A percentile compares a stretch with the other conserved stretches of the same genome.
Evolutionary conservation across 2,113 vertebrate species (phyloP).

Genomic region (Chionis minor): DNA sequence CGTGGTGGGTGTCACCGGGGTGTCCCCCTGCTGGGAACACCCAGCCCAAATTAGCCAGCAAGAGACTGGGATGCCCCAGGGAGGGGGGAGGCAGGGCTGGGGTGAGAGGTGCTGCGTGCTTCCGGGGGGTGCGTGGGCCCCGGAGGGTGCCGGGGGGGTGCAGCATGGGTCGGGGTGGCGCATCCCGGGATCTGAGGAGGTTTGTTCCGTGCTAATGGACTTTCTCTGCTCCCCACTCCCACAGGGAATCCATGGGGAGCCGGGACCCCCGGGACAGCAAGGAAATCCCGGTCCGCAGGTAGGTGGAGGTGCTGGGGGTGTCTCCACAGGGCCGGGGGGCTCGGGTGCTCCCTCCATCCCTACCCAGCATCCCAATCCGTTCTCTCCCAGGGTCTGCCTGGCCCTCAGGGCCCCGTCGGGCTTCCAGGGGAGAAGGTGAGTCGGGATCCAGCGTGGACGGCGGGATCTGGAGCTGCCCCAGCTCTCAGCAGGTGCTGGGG

Average conservation of each 20-base stretch:
- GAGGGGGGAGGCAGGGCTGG: neutral
- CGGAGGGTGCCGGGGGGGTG: neutral
- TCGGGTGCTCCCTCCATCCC: neutral
- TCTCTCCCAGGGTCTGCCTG: slow-evolving; percentile 82
- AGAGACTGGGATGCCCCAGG: neutral
- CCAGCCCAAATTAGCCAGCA: accelerated
- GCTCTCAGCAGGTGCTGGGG: neutral
- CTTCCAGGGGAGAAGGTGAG: slow-evolving; percentile 90
- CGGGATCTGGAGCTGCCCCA: neutral
- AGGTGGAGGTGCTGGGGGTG: neutral
- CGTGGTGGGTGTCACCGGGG: slow-evolving; percentile 68
- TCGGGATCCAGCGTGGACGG: accelerated
- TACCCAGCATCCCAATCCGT: neutral
- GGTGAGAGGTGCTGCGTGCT: neutral
- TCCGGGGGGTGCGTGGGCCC: neutral
- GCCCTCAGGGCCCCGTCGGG: slow-evolving; percentile 88
- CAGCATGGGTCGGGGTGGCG: too few species aligned
- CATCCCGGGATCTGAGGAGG: neutral
- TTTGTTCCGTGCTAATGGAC: neutral
- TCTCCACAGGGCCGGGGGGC: neutral
- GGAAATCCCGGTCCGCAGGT: slow-evolving; percentile 90
- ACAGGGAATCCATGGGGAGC: slow-evolving; percentile 86
- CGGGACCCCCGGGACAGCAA: slow-evolving; percentile 88
- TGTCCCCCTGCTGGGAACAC: neutral
- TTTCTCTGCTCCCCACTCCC: neutral